Evolutionary conservation across 2,113 vertebrate species (phyloP).

Genomic region (Typhlomys cinereus): DNA sequence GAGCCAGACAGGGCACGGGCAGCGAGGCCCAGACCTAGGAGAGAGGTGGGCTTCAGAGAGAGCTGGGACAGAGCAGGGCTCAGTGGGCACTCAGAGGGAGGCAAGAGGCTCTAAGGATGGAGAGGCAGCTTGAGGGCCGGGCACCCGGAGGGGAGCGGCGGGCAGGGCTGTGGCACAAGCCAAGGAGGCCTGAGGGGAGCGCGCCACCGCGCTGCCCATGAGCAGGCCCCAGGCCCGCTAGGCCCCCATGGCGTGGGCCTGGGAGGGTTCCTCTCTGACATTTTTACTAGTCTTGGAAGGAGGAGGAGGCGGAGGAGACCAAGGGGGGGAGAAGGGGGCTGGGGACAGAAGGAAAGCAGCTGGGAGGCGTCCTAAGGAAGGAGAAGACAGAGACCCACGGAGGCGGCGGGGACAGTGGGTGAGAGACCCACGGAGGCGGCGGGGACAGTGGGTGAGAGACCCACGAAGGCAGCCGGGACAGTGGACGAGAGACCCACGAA

Average conservation of each 20-base stretch:
- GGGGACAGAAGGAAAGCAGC: slow-evolving; percentile 84
- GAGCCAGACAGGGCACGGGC: not conserved
- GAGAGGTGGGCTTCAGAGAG: not conserved
- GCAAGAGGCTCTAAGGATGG: slow-evolving; percentile 23
- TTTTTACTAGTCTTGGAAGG: slow-evolving; percentile 85
- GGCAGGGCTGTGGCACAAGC: slow-evolving; percentile 3
- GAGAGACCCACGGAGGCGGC: slow-evolving; percentile 32
- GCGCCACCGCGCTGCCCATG: slow-evolving; percentile 27
- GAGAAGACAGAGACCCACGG: slow-evolving; percentile 59
- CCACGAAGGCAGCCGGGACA: slow-evolving; percentile 33
- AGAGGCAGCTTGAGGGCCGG: slow-evolving; percentile 37
- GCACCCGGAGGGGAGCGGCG: not conserved
- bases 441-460: not conserved
- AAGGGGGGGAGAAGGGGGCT: slow-evolving; percentile 72
- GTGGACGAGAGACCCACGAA: slow-evolving; percentile 32
- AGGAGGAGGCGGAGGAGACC: slow-evolving; percentile 81
- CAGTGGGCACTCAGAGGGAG: not conserved
- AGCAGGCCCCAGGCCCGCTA: slow-evolving; percentile 9
- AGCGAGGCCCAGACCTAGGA: not conserved
- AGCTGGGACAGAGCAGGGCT: not conserved
- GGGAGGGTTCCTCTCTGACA: slow-evolving; percentile 82
- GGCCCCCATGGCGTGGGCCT: slow-evolving; percentile 56
- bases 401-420: slow-evolving; percentile 1
- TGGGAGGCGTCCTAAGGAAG: slow-evolving; percentile 74
- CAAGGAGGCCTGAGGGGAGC: not conserved